Evolutionary conservation across 2,113 vertebrate genomes (phyloP).

Genomic region (Pomatorhinus ruficollis): DNA sequence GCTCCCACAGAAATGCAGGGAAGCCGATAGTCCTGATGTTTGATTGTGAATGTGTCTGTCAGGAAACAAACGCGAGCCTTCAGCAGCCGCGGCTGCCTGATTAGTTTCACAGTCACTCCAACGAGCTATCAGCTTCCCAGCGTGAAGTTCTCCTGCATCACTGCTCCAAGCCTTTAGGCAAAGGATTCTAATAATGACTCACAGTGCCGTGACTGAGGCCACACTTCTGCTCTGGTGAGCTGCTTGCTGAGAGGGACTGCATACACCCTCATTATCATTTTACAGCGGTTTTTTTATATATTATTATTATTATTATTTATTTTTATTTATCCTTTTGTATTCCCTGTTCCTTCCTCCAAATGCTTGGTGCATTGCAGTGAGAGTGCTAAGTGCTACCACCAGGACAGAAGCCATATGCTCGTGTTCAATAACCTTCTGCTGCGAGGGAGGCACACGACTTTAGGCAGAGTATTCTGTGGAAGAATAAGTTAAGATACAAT

Average conservation of each 20-base stretch:
- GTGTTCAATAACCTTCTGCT: constrained; percentile 31
- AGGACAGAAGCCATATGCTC: constrained; percentile 49
- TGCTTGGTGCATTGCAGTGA: constrained; percentile 1
- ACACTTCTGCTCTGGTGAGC: constrained; percentile 69
- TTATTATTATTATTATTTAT: background rate
- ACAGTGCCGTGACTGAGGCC: constrained; percentile 69
- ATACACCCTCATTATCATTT: constrained; percentile 66
- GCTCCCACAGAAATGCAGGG: background rate
- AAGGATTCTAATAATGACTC: constrained; percentile 75
- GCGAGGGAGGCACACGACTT: background rate
- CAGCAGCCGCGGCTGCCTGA: constrained; percentile 59
- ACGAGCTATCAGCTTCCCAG: constrained; percentile 73
- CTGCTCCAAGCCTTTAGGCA: constrained; percentile 72
- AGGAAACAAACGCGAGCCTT: constrained; percentile 64
- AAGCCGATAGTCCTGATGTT: background rate
- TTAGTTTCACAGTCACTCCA: constrained; percentile 66
- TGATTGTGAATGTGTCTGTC: constrained; percentile 66
- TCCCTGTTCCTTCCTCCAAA: constrained; percentile 30
- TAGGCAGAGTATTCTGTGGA: background rate
- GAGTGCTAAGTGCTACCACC: constrained; percentile 37
- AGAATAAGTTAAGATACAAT: background rate
- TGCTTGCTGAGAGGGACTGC: constrained; percentile 64
- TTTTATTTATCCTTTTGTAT: constrained; percentile 54
- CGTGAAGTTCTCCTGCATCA: constrained; percentile 68
- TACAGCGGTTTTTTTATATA: background rate